Evolutionary conservation across 1,140 invertebrate genomes (phyloP).

Genomic region (Drosophila fuyamai): DNA sequence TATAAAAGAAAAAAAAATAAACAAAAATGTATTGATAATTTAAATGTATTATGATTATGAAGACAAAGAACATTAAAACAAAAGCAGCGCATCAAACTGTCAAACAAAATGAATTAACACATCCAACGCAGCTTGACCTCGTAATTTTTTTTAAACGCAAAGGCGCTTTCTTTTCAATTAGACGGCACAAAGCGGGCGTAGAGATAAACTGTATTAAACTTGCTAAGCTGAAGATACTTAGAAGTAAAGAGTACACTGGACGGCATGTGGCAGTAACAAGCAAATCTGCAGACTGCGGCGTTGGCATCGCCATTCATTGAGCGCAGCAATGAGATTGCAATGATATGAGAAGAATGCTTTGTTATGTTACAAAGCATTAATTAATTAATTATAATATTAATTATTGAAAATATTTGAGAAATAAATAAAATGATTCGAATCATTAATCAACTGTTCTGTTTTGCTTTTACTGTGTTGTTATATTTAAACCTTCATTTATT

Average conservation of each 20-base stretch:
- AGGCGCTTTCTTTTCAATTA: slow-evolving; percentile 68
- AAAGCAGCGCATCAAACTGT: slow-evolving; percentile 43
- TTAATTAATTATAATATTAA: slow-evolving; percentile 83
- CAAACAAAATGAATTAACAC: slow-evolving; percentile 51
- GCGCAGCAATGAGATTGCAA: slow-evolving; percentile 64
- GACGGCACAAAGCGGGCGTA: slow-evolving; percentile 35
- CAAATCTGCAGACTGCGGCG: slow-evolving; percentile 29
- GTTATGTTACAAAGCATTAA: slow-evolving; percentile 84
- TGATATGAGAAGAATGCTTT: slow-evolving; percentile 77
- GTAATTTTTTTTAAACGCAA: slow-evolving; percentile 59
- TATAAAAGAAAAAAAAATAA: slow-evolving; percentile 54
- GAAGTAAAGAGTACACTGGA: slow-evolving; percentile 43
- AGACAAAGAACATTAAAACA: slow-evolving; percentile 35
- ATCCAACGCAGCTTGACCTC: slow-evolving; percentile 48
- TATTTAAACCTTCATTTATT: too few relatives aligned
- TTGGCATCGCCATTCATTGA: slow-evolving; percentile 48
- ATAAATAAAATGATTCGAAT: slow-evolving; percentile 82
- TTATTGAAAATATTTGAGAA: slow-evolving; percentile 84
- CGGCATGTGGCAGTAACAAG: slow-evolving; percentile 27
- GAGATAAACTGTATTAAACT: slow-evolving; percentile 28
- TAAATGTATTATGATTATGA: slow-evolving; percentile 52
- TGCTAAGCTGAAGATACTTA: slow-evolving; percentile 43
- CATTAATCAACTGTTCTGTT: slow-evolving; percentile 62
- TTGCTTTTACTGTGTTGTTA: too few relatives aligned
- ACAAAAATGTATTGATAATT: slow-evolving; percentile 63